phyloP scores from a whole-genome alignment of 2,113 vertebrate genomes.

The Vimba vimba region DNA sequence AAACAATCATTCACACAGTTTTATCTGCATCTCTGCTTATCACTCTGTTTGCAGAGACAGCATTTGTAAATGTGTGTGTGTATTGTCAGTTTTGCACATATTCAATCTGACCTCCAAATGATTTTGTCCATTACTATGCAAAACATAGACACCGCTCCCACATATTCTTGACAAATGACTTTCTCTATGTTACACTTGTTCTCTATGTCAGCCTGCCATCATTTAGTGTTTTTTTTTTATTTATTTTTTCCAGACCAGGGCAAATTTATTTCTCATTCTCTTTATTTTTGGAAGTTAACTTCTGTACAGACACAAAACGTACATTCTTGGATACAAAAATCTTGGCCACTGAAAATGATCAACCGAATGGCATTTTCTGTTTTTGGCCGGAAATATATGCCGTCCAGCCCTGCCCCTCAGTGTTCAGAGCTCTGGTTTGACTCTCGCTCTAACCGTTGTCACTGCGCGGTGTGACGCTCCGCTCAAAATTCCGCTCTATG shows the following conservation, averaged over 20 bases:
- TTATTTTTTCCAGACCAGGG: not conserved
- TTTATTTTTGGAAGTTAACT: no score
- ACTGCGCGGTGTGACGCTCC: no score
- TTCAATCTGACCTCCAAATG: slow-evolving; percentile 10
- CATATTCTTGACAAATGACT: not conserved
- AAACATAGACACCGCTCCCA: not conserved
- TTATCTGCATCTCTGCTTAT: slow-evolving; percentile 9
- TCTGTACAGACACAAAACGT: not conserved
- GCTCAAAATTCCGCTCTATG: no score
- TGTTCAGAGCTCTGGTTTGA: no score
- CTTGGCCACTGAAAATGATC: no score
- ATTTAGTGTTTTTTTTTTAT: not conserved
- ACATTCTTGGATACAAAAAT: not conserved
- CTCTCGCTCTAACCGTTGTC: no score
- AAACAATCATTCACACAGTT: slow-evolving; percentile 40
- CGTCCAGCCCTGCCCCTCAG: no score
- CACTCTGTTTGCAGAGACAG: slow-evolving; percentile 4
- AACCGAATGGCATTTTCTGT: no score
- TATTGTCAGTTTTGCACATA: slow-evolving; percentile 10
- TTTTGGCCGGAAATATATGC: no score
- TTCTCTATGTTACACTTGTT: not conserved
- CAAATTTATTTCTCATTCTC: not conserved
- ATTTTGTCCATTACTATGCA: slow-evolving; percentile 4
- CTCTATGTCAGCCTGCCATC: not conserved
- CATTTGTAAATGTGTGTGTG: slow-evolving; percentile 8